Evolutionary conservation across 2,113 vertebrate genomes (phyloP).

Genomic region (Monopterus albus): DNA sequence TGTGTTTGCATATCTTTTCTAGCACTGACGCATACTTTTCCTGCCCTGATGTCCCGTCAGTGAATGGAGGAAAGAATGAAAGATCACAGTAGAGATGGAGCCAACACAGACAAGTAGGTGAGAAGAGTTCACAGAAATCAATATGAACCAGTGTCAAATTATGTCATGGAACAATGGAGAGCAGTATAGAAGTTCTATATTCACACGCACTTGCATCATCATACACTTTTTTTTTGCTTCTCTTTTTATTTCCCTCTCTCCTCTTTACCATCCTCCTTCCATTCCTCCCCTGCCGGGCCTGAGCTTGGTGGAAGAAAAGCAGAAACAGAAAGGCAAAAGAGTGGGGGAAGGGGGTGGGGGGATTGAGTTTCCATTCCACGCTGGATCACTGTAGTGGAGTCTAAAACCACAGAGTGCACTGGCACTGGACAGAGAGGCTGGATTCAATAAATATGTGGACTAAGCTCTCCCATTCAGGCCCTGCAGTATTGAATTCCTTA

Average conservation of each 20-base stretch:
- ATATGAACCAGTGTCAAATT: slow-evolving; percentile 30
- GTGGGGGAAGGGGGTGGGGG: slow-evolving; percentile 20
- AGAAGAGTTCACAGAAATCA: slow-evolving; percentile 44
- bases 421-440: slow-evolving; percentile 82
- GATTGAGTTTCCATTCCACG: slow-evolving; percentile 82
- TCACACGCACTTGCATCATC: slow-evolving; percentile 12
- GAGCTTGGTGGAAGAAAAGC: slow-evolving; percentile 54
- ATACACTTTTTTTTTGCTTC: not conserved
- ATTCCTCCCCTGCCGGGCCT: slow-evolving; percentile 56
- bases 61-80: not conserved
- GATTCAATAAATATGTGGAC: slow-evolving; percentile 85
- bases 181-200: not conserved
- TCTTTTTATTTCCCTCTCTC: slow-evolving; percentile 1
- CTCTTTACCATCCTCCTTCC: slow-evolving; percentile 27
- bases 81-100: not conserved
- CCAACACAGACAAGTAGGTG: slow-evolving; percentile 24
- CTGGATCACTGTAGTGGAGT: slow-evolving; percentile 79
- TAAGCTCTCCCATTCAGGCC: slow-evolving; percentile 80
- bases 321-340: slow-evolving; percentile 31
- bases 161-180: slow-evolving; percentile 6
- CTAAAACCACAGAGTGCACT: slow-evolving; percentile 83
- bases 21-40: not conserved
- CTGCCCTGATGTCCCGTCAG: not conserved
- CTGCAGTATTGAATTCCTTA: slow-evolving; percentile 79
- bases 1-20: not conserved